Evolutionary conservation across 2,113 vertebrate genomes (phyloP), one percentile per base, ranked within the genome.

Genomic region (Oreochromis spilurus): DNA sequence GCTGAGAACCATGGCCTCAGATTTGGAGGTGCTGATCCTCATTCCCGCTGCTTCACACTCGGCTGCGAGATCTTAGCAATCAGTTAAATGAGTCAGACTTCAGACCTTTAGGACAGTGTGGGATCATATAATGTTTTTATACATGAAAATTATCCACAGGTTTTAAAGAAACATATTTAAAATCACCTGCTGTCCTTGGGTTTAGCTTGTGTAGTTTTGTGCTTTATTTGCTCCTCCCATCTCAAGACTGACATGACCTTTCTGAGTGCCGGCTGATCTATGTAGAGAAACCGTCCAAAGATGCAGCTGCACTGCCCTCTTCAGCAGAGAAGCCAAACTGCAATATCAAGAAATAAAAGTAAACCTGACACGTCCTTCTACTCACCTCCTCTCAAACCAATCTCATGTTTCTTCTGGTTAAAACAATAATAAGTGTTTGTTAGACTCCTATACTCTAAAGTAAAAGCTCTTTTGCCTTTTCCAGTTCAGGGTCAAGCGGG

Each of bases 121-220:
- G 0, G 17, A 38, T 43, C 40, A 43, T 12, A 43, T 1, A 43
- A 4, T 65, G 34, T n/a, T 38, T 65, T 40, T 40, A 40, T 40
- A 0, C n/a, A 21, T 67, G 19, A 40, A 67, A 67, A 67, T 8
- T 67, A 67, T 40, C 1, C n/a, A 8, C 60, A 67, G 21, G 36
- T 67, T 67, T 5, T 67, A 21, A 67, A 17, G 7, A 13, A 67
- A 67, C 16, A n/a, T n/a, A 38, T 38, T 38, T 60, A 60, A 60
- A 60, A 60, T 34, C 16, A 1, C 8, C 8, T 31, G 29, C 0
- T 60, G 29, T 34, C 5, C 58, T 6, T 19, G 2, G 0, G 57
- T 34, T 60, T 31, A 58, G 57, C 0, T 31, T 60, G 58, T 19
- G 58, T 34, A 11, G 29, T 34, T 60, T 38, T 0, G 10, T 67